phyloP scores from a whole-genome alignment of 2,888 invertebrate genomes.

The Chloroclysta siterata region DNA sequence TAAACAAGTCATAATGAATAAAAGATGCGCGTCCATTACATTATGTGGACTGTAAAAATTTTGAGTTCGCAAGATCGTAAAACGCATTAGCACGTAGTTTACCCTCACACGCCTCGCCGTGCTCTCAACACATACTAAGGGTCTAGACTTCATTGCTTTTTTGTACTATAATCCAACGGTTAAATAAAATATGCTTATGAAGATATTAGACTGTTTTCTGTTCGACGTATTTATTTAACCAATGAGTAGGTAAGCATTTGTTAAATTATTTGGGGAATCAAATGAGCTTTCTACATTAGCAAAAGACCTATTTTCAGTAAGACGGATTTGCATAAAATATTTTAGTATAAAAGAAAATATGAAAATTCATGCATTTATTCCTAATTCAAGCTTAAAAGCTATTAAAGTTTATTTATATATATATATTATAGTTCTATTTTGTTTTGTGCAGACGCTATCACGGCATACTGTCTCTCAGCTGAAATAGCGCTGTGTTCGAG shows the following conservation, averaged over 20 bases:
- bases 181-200: conserved; percentile 64
- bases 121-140: conserved; percentile 43
- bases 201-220: conserved; percentile 58
- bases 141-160: conserved; percentile 71
- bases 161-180: conserved; percentile 74
- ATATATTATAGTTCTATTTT: conserved; percentile 20
- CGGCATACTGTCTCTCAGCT: conserved; percentile 10
- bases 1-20: conserved; percentile 48
- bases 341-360: too few relatives aligned
- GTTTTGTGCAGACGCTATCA: conserved; percentile 25
- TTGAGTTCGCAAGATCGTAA: conserved; percentile 67
- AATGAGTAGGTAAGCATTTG: conserved; percentile 37
- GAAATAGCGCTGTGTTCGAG: conserved; percentile 23
- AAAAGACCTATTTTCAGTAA: conserved; percentile 8
- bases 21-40: conserved; percentile 50
- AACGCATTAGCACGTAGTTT: conserved; percentile 80
- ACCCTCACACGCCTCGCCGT: conserved; percentile 51
- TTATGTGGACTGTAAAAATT: conserved; percentile 56
- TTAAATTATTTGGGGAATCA: conserved; percentile 53
- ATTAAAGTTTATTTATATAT: conserved; percentile 18
- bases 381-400: conserved; percentile 33
- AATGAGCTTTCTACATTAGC: conserved; percentile 12
- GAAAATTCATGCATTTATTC: conserved; percentile 12
- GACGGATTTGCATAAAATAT: too few relatives aligned
- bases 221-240: conserved; percentile 56